A percentile compares a stretch with the other conserved stretches of the same genome.
phyloP scores from a whole-genome alignment of 2,888 invertebrate genomes.

The Acleris cristana region DNA sequence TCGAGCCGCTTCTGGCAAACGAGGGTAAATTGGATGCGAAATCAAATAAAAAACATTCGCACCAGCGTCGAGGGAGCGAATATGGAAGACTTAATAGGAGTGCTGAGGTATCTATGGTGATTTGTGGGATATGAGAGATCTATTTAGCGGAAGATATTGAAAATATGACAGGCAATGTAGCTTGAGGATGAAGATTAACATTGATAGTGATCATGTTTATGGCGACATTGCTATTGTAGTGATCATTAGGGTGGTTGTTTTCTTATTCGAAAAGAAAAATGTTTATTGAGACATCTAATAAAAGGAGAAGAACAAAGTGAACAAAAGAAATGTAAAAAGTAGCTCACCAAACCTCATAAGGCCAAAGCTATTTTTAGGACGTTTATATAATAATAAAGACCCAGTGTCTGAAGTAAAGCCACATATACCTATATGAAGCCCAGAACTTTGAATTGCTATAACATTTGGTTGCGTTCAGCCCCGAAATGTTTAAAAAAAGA shows the following conservation, averaged over 20 bases:
- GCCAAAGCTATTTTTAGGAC: too few species aligned
- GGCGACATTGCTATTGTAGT: neutral
- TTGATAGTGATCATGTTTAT: neutral
- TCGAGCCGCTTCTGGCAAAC: conserved; percentile 67
- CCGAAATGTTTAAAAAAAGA: too few species aligned
- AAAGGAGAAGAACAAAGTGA: too few species aligned
- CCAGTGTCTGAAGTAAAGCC: too few species aligned
- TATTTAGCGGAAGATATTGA: conserved; percentile 30
- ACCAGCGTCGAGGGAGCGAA: conserved; percentile 52
- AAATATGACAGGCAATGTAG: conserved; percentile 15
- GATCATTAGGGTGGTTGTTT: neutral
- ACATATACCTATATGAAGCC: too few species aligned
- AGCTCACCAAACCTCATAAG: too few species aligned
- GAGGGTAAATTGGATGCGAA: conserved; percentile 75
- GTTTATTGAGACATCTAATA: too few species aligned
- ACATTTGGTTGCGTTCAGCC: too few species aligned
- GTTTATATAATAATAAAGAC: too few species aligned
- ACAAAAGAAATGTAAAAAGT: too few species aligned
- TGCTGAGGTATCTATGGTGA: conserved; percentile 46
- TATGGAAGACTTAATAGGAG: conserved; percentile 45
- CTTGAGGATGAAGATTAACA: neutral
- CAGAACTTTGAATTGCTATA: too few species aligned
- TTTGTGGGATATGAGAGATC: conserved; percentile 36
- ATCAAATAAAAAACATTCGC: conserved; percentile 78
- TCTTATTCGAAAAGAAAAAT: too few species aligned